Evolutionary conservation across 2,797 vertebrate species (phyloP).

Genomic region (Benthosema pterotum): DNA sequence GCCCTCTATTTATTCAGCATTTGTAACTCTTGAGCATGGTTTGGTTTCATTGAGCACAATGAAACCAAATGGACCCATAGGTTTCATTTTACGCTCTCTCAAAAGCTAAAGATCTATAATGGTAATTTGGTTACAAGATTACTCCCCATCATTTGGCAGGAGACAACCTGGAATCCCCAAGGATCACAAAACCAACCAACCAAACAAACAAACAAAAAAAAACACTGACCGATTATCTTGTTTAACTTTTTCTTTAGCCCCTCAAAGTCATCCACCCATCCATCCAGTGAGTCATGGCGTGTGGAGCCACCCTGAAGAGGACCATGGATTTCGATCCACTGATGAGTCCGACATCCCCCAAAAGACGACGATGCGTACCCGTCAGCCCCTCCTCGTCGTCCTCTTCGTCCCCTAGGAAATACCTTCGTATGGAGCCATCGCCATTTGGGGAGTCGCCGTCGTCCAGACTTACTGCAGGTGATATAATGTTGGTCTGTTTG

Average conservation of each 20-base stretch:
- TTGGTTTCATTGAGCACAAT: too few species aligned
- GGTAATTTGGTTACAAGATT: too few species aligned
- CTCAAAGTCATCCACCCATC: conserved; percentile 11
- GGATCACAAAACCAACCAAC: too few species aligned
- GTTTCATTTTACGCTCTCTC: too few species aligned
- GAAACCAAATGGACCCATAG: too few species aligned
- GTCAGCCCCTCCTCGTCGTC: conserved; percentile 81
- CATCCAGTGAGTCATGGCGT: conserved; percentile 86
- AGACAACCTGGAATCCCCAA: too few species aligned
- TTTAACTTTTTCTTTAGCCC: conserved; percentile 27
- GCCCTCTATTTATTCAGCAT: too few species aligned
- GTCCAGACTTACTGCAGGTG: conserved; percentile 93
- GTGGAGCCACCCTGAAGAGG: conserved; percentile 97
- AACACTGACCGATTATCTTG: too few species aligned
- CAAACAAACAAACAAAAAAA: too few species aligned
- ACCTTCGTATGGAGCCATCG: conserved; percentile 94
- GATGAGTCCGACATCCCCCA: conserved; percentile 90
- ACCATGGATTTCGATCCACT: conserved; percentile 98
- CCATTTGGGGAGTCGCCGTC: conserved; percentile 93
- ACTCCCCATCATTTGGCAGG: too few species aligned
- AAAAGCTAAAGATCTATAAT: too few species aligned
- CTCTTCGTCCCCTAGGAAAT: conserved; percentile 91
- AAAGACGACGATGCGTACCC: conserved; percentile 91
- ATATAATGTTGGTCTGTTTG: conserved; percentile 26
- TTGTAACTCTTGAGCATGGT: too few species aligned